Conservation (phyloP, 1,140 invertebrate species). For the Leptoteleia sp. region DNA sequence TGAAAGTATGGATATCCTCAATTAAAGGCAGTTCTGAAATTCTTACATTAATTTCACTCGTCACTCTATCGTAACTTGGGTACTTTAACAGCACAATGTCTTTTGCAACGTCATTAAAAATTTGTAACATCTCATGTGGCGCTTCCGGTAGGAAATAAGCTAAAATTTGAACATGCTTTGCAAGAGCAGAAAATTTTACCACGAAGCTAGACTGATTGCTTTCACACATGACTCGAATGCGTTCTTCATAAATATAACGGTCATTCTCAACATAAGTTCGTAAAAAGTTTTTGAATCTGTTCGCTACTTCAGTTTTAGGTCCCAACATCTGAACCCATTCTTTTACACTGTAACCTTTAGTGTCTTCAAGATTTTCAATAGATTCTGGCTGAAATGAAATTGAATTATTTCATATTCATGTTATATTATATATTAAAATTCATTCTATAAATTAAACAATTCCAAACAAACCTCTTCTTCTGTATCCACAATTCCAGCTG, state of each 20-base stretch:
- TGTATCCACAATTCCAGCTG: slow-evolving; percentile 89
- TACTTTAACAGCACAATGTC: slow-evolving; percentile 97
- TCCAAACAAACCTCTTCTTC: no score
- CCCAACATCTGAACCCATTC: slow-evolving; percentile 98
- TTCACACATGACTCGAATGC: slow-evolving; percentile 97
- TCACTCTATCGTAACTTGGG: slow-evolving; percentile 97
- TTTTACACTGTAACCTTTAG: slow-evolving; percentile 93
- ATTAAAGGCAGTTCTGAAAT: slow-evolving; percentile 97
- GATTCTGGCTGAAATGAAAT: slow-evolving; percentile 89
- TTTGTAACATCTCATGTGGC: slow-evolving; percentile 96
- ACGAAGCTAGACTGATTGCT: slow-evolving; percentile 94
- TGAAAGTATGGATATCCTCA: slow-evolving; percentile 96
- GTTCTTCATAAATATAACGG: slow-evolving; percentile 95
- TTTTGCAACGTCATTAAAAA: slow-evolving; percentile 97
- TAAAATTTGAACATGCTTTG: slow-evolving; percentile 93
- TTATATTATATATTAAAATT: no score
- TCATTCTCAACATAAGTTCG: slow-evolving; percentile 93
- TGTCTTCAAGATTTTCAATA: slow-evolving; percentile 98
- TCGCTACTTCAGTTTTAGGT: slow-evolving; percentile 97
- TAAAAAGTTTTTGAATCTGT: slow-evolving; percentile 97
- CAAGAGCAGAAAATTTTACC: slow-evolving; percentile 95
- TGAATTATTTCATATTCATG: no score
- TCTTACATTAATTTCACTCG: slow-evolving; percentile 95
- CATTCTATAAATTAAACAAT: neutral
- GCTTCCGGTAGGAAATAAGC: slow-evolving; percentile 99